Conservation (phyloP, 1,140 invertebrate species). For the Mycetomoellerius zeteki region DNA sequence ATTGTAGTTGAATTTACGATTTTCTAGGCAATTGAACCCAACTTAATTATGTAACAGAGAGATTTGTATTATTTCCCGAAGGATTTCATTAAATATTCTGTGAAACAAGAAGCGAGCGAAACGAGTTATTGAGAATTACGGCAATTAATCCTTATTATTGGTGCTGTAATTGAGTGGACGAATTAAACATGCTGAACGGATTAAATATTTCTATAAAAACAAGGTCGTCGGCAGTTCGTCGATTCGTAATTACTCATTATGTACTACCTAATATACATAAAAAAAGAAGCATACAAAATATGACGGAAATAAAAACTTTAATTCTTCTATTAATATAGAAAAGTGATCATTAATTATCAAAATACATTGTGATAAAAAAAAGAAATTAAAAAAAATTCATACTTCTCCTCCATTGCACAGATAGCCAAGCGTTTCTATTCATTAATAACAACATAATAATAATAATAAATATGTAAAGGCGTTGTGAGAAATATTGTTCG, state of each 20-base stretch:
- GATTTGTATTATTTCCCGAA: background rate
- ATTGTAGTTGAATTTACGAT: background rate
- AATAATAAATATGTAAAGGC: background rate
- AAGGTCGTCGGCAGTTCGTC: background rate
- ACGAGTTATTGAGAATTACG: background rate
- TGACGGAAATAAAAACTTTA: background rate
- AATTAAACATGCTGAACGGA: background rate
- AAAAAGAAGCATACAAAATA: background rate
- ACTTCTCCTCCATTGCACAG: too few relatives aligned
- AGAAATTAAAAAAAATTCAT: background rate
- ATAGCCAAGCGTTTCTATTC: background rate
- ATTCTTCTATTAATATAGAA: background rate
- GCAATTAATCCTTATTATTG: slow-evolving; percentile 39
- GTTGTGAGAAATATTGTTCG: background rate
- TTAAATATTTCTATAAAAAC: background rate
- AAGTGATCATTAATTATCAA: background rate
- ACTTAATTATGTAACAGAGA: slow-evolving; percentile 14
- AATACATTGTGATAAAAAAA: background rate
- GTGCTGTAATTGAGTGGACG: slow-evolving; percentile 4
- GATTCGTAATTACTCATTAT: background rate
- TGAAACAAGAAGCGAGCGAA: slow-evolving; percentile 24
- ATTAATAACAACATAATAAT: background rate
- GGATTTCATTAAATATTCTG: slow-evolving; percentile 39
- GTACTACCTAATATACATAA: background rate
- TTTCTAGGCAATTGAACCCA: background rate